These are phyloP conservation scores for Drosophila aff. DNA, from an alignment of 1,140 invertebrate genomes.

Conservation along the genomic window DNA sequence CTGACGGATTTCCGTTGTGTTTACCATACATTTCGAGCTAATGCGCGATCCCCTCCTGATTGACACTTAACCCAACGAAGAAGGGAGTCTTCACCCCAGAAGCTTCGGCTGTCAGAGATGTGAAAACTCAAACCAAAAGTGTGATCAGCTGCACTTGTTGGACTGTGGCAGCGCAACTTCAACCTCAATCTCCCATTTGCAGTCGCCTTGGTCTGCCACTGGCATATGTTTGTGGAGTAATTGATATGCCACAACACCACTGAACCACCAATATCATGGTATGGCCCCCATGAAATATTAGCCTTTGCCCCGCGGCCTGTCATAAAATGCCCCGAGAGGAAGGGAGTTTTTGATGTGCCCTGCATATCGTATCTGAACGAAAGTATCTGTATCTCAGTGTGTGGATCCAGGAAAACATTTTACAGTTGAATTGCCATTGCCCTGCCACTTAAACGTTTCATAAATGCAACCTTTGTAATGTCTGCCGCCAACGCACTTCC, in stretches of 20 bases:
- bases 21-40: conserved; percentile 23
- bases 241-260: conserved; percentile 76
- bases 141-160: conserved; percentile 76
- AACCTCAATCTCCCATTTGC: conserved; percentile 19
- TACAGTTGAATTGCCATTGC: conserved; percentile 73
- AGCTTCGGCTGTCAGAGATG: conserved; percentile 66
- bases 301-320: conserved; percentile 67
- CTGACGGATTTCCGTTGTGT: neutral
- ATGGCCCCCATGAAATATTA: conserved; percentile 73
- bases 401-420: conserved; percentile 67
- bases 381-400: conserved; percentile 51
- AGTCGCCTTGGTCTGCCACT: conserved; percentile 11
- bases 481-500: conserved; percentile 56
- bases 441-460: conserved; percentile 79
- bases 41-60: conserved; percentile 57
- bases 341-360: conserved; percentile 20
- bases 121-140: conserved; percentile 55
- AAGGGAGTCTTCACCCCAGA: conserved; percentile 15
- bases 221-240: conserved; percentile 80
- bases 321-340: conserved; percentile 57
- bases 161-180: conserved; percentile 32
- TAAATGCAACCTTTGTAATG: conserved; percentile 82
- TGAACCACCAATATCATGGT: conserved; percentile 32
- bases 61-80: conserved; percentile 61
- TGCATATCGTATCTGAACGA: conserved; percentile 35